Base-by-base conservation (phyloP, 2,113 vertebrate species). In the Onychostoma macrolepis region DNA sequence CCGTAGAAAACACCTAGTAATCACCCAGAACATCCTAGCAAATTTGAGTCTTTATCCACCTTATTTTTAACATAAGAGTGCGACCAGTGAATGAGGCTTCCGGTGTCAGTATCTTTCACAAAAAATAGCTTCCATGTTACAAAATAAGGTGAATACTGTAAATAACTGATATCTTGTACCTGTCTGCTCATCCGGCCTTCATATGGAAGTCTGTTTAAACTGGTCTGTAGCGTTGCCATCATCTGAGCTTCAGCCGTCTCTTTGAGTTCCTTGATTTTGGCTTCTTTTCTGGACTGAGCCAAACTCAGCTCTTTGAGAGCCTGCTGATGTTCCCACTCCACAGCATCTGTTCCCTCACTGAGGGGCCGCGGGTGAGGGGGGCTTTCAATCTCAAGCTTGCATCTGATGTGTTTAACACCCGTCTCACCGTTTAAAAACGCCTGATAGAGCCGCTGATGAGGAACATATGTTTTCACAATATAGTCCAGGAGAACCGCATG, bases 341-440 rank as follows among this genome's bases (percentile, higher is more conserved):
- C 56, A 13, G 67, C 43, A 89, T 93, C 93, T 91, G 77, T 67
- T 63, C 74, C 33, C 30, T 90, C 87, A 53, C 74, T 41, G 26
- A 94, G 89, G 82, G 93, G 89, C 69, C 21, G 79, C 0, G 90
- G 91, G 26, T 58, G 83, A 8, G 92, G 90, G 2, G 94, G 93
- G 30, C 89, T 12, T 69, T 91, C 12, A 84, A 95, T 90, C 86
- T 91, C 85, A 56, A 93, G 71, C 2, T 91, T 87, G 1, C 58
- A 77, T 67, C 67, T 88, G 41, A n/a, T 3, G n/a, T 69, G 2
- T 19, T 85, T 83, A 2, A 36, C 0, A 33, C 89, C 36, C 0
- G 75, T 63, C 61, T 91, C 84, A 1, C 45, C 38, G 0, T 53
- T 21, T n/a, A 92, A 87, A 80, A 87, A 90, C 1, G 89, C 92